A percentile compares a stretch with the other conserved stretches of the same genome.
Conservation (phyloP, 2,797 vertebrate species). For the Astyanax mexicanus region DNA sequence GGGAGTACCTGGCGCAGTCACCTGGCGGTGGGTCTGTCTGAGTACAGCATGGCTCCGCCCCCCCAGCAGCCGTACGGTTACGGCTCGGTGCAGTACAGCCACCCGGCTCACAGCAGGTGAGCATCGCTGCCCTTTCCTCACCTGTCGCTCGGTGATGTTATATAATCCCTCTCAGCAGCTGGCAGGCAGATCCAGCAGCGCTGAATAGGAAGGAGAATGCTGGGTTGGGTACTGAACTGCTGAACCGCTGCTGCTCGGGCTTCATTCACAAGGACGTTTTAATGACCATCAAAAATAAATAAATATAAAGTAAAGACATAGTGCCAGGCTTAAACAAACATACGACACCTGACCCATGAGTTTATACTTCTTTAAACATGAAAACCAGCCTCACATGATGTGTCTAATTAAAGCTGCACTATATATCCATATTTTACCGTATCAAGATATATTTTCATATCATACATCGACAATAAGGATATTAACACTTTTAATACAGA, state of each 20-base stretch:
- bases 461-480: too few species aligned
- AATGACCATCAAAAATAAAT: too few species aligned
- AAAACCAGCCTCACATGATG: too few species aligned
- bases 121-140: slow-evolving; percentile 61
- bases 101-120: slow-evolving; percentile 90
- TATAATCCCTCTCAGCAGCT: slow-evolving; percentile 67
- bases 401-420: too few species aligned
- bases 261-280: neutral
- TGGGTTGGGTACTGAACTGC: neutral
- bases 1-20: slow-evolving; percentile 86
- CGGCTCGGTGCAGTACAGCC: slow-evolving; percentile 77
- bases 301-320: neutral
- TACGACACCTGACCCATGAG: too few species aligned
- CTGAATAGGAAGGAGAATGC: too few species aligned
- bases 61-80: slow-evolving; percentile 85
- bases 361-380: too few species aligned
- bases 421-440: too few species aligned
- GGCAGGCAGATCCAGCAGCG: neutral
- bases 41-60: slow-evolving; percentile 78
- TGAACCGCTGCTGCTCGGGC: neutral
- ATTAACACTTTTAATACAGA: too few species aligned
- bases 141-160: slow-evolving; percentile 60
- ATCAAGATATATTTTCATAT: too few species aligned
- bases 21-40: slow-evolving; percentile 75
- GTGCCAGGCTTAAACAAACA: too few species aligned